Percentiles rank a stretch among this genome's conserved stretches.
Conservation (phyloP, 2,888 invertebrate species). For the Drosophila maculinotata region DNA sequence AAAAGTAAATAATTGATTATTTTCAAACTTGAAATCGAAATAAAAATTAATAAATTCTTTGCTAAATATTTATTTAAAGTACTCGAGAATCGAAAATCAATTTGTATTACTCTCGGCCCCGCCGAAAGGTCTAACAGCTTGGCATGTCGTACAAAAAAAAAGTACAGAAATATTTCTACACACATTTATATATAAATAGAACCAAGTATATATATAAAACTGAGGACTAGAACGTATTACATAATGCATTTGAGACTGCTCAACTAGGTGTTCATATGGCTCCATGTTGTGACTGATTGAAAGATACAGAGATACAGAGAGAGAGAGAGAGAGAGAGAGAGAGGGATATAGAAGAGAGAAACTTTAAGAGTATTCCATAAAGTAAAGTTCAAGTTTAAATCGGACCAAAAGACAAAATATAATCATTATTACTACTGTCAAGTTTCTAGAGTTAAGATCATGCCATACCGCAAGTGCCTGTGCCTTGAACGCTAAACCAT, state of each 20-base stretch:
- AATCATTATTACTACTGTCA: neutral
- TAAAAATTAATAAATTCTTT: slow-evolving; percentile 65
- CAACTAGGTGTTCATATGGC: slow-evolving; percentile 38
- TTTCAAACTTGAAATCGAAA: slow-evolving; percentile 21
- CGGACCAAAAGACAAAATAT: slow-evolving; percentile 33
- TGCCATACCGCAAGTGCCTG: slow-evolving; percentile 41
- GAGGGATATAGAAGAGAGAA: too few relatives aligned
- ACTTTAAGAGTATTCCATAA: neutral
- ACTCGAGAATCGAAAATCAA: slow-evolving; percentile 50
- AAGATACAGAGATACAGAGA: neutral
- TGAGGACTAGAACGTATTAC: slow-evolving; percentile 60
- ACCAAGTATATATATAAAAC: neutral
- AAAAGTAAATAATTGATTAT: slow-evolving; percentile 19
- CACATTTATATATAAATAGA: neutral
- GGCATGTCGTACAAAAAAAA: slow-evolving; percentile 48
- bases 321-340: too few relatives aligned
- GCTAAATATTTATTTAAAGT: slow-evolving; percentile 56
- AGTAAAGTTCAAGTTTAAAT: neutral
- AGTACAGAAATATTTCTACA: neutral
- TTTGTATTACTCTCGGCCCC: slow-evolving; percentile 42
- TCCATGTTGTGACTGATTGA: slow-evolving; percentile 26
- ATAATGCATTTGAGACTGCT: slow-evolving; percentile 41
- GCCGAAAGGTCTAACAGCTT: slow-evolving; percentile 45
- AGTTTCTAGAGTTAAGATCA: slow-evolving; percentile 23
- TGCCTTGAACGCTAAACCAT: slow-evolving; percentile 12